Evolutionary conservation across 2,888 invertebrate genomes (phyloP), one percentile per base, ranked within the genome.

Genomic region (Campaea margaritaria): DNA sequence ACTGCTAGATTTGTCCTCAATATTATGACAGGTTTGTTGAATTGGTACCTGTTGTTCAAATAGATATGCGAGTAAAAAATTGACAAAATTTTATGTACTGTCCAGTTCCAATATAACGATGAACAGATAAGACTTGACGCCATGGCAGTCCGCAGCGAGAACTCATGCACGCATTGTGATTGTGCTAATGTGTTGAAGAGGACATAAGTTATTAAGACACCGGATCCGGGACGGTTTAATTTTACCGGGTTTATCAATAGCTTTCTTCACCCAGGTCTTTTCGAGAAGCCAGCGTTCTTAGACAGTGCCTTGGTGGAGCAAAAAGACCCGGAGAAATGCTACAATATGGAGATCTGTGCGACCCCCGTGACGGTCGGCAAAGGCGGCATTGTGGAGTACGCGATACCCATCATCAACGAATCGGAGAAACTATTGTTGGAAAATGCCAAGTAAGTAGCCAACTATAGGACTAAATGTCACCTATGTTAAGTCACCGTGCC

Each of bases 221-320:
- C n/a, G n/a, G n/a, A n/a, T n/a, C n/a, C n/a, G n/a, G n/a, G n/a
- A n/a, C n/a, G n/a, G n/a, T n/a, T n/a, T n/a, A 9, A 34, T 46
- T 46, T 42, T 14, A 8, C 7, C 1, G 1, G 4, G 27, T 15
- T 42, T 14, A 2, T 42, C 36, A 58, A 12, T 16, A 38, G 44
- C 44, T 49, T 21, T 13, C 12, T 42, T 50, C 10, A 36, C 2
- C n/a, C 61, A 91, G 91, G 91, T 58, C 56, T 91, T 0, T 87
- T 88, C 64, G 83, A 83, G 67, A 73, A 64, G 49, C 74, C 83
- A 0, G 64, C 87, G 2, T 81, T 81, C 59, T 79, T 91, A 34
- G 91, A 91, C 73, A 91, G 91, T 36, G 91, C 89, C 0, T 63
- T 91, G 2, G 91, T 91, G 0, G 85, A 91, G 52, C 90, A 90